Base-by-base conservation (phyloP, 2,113 vertebrate species). In the Calonectris borealis region DNA sequence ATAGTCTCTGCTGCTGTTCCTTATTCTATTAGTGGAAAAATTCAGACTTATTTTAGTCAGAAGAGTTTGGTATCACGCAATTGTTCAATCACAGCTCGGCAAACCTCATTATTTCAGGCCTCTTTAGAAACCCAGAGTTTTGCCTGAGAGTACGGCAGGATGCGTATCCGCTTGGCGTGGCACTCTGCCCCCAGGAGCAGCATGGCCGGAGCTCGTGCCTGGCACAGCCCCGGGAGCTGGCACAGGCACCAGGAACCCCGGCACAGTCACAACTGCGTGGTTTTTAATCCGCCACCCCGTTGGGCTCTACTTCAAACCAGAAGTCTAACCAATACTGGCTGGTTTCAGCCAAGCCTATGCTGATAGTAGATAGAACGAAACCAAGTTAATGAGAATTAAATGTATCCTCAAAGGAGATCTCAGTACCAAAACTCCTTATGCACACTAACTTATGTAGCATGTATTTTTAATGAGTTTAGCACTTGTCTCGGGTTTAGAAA, bases 351-450 rank as follows among this genome's bases (percentile, higher is more conserved):
- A 65, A 93, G 91, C 79, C 91, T 93, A 49, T 78, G 81, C 91
- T 93, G 93, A 98, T 97, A 97, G 81, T 0, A 84, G 77, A 86
- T 72, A 97, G 98, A 96, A 94, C 6, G 87, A 97, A 98, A 96
- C 93, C 69, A 31, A 98, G 95, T 97, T 97, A 98, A 96, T 96
- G 97, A 96, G 60, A 94, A 94, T 94, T 94, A 93, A 95, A 97
- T 12, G 86, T 34, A 94, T 86, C 82, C 81, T 82, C 93, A 93
- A 95, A 93, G 88, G 88, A 92, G 60, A 94, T 77, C 89, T 86
- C 65, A 42, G 87, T 52, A 98, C 97, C 97, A 98, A 98, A 98
- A 98, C 96, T 88, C 83, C 96, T 98, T 95, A 94, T 44, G 96
- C 77, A 77, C 84, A 84, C 73, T 87, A 94, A 94, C 93, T 93